phyloP scores from a whole-genome alignment of 2,888 invertebrate genomes.

The Kuschelorhynchus macadamiae region DNA sequence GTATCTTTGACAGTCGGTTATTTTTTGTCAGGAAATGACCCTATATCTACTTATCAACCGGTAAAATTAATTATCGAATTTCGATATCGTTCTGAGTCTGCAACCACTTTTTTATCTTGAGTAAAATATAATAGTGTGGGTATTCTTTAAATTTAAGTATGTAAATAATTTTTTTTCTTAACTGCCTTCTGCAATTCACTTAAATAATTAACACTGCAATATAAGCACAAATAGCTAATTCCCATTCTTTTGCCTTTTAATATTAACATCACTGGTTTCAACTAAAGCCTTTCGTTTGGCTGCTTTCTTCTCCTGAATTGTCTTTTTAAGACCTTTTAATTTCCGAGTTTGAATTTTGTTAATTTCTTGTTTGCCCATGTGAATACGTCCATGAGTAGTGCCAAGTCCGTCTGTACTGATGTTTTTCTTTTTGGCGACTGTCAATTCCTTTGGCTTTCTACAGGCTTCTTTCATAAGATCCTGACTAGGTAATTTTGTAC shows the following conservation, averaged over 20 bases:
- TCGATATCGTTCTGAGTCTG: too few species aligned
- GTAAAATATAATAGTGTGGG: too few species aligned
- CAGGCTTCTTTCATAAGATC: constrained; percentile 89
- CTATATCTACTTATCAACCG: too few species aligned
- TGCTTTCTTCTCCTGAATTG: constrained; percentile 77
- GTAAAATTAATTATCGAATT: too few species aligned
- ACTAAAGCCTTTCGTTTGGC: constrained; percentile 47
- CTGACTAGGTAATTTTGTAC: constrained; percentile 90
- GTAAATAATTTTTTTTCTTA: background rate
- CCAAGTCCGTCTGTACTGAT: constrained; percentile 90
- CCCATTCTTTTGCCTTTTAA: constrained; percentile 33
- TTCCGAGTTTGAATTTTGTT: constrained; percentile 89
- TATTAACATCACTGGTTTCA: constrained; percentile 44
- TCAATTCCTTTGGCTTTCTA: constrained; percentile 84
- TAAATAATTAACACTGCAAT: constrained; percentile 1
- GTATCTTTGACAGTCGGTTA: too few species aligned
- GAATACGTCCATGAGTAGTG: constrained; percentile 90
- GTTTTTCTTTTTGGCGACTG: constrained; percentile 91
- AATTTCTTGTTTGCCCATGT: constrained; percentile 92
- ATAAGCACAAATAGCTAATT: constrained; percentile 9
- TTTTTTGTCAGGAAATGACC: too few species aligned
- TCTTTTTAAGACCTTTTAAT: constrained; percentile 89
- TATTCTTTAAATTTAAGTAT: too few species aligned
- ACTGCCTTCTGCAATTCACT: background rate
- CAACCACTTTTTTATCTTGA: too few species aligned